phyloP scores from a whole-genome alignment of 1,140 invertebrate genomes.

The Solenopsis invicta region DNA sequence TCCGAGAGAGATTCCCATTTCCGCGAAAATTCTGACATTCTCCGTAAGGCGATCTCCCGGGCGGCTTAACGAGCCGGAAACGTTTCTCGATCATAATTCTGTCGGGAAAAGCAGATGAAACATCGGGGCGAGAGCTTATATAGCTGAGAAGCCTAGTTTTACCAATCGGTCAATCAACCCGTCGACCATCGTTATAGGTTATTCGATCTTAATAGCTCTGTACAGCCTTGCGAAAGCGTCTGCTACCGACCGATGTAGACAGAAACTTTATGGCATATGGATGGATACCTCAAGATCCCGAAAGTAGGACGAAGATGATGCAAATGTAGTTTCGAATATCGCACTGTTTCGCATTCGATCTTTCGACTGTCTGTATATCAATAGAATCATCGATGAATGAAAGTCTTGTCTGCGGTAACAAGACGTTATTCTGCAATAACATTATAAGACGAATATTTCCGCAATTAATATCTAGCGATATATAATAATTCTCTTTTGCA shows the following conservation, averaged over 20 bases:
- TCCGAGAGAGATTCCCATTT: constrained; percentile 38
- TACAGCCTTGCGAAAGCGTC: constrained; percentile 45
- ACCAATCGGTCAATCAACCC: constrained; percentile 57
- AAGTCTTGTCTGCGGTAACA: neutral
- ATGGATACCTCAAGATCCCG: constrained; percentile 22
- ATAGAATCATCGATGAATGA: neutral
- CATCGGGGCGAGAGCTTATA: neutral
- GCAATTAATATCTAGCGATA: neutral
- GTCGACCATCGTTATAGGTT: constrained; percentile 39
- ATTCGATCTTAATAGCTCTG: constrained; percentile 48
- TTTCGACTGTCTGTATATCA: neutral
- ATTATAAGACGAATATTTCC: neutral
- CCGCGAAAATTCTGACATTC: constrained; percentile 50
- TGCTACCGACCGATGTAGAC: constrained; percentile 13
- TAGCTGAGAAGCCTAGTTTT: constrained; percentile 57
- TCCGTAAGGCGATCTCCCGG: constrained; percentile 49
- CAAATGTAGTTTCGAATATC: constrained; percentile 23
- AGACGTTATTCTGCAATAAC: neutral
- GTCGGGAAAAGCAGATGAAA: constrained; percentile 37
- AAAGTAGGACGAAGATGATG: constrained; percentile 45
- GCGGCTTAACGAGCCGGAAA: constrained; percentile 62
- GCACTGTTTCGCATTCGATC: constrained; percentile 13
- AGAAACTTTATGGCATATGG: constrained; percentile 27
- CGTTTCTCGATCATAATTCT: constrained; percentile 52
- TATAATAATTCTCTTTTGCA: neutral